Evolutionary conservation across 2,113 vertebrate genomes (phyloP).

Genomic region (Crotalus helleri): DNA sequence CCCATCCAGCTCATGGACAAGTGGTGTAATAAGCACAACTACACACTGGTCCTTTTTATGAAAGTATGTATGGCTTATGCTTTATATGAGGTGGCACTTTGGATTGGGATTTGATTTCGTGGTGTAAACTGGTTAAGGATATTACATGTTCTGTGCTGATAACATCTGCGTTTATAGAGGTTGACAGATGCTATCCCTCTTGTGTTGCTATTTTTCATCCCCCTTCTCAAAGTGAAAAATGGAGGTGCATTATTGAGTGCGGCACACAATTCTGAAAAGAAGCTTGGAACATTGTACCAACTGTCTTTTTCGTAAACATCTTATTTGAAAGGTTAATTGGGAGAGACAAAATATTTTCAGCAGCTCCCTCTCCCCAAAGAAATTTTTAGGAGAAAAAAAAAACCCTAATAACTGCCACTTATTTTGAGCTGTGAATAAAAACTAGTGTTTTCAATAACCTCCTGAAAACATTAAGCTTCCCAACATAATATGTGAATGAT

Average conservation of each 20-base stretch:
- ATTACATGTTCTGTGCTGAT: background rate
- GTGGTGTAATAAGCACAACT: slow-evolving; percentile 1
- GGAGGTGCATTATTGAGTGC: background rate
- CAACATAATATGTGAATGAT: background rate
- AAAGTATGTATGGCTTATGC: background rate
- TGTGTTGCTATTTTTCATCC: background rate
- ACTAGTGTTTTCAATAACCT: background rate
- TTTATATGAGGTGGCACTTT: background rate
- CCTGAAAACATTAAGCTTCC: background rate
- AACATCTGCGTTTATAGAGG: background rate
- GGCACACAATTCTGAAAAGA: background rate
- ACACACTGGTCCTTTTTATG: background rate
- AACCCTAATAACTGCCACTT: background rate
- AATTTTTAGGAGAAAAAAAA: background rate
- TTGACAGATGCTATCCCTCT: background rate
- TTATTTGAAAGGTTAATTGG: background rate
- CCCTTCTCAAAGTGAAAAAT: background rate
- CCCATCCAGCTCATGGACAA: slow-evolving; percentile 23
- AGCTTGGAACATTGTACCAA: background rate
- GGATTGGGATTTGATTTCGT: background rate
- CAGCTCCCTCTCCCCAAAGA: background rate
- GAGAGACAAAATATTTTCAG: background rate
- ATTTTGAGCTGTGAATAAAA: background rate
- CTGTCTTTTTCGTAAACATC: background rate
- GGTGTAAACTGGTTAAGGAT: background rate